phyloP scores from a whole-genome alignment of 2,888 invertebrate species.

The Formica aserva region DNA sequence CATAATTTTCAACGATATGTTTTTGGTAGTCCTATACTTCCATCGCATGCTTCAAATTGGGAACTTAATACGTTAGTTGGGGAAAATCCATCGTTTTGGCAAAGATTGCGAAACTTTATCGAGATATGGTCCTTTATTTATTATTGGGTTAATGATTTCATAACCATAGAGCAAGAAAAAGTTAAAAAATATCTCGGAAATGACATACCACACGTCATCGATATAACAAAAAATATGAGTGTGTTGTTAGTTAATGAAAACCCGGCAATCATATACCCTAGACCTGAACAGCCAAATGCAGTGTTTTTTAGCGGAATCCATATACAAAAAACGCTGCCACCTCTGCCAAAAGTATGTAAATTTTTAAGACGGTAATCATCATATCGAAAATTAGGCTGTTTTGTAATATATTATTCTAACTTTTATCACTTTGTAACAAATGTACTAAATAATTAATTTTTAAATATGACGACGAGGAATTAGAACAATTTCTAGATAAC shows the following conservation, averaged over 20 bases:
- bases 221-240: slow-evolving; percentile 67
- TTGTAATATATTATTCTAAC: background rate
- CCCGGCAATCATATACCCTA: slow-evolving; percentile 45
- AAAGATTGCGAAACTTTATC: slow-evolving; percentile 65
- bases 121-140: background rate
- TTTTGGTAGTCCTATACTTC: slow-evolving; percentile 63
- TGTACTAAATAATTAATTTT: background rate
- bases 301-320: slow-evolving; percentile 62
- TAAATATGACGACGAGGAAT: slow-evolving; percentile 59
- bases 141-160: background rate
- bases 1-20: slow-evolving; percentile 41
- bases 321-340: slow-evolving; percentile 36
- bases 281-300: slow-evolving; percentile 62
- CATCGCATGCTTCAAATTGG: slow-evolving; percentile 73
- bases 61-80: slow-evolving; percentile 45
- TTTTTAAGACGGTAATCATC: background rate
- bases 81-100: slow-evolving; percentile 63
- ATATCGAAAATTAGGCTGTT: background rate
- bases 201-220: slow-evolving; percentile 54
- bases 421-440: slow-evolving; percentile 1
- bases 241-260: slow-evolving; percentile 66
- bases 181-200: slow-evolving; percentile 62
- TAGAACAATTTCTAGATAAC: slow-evolving; percentile 67
- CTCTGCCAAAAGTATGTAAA: slow-evolving; percentile 53
- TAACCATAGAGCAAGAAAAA: slow-evolving; percentile 53